Evolutionary conservation across 2,888 invertebrate genomes (phyloP), one percentile per base, ranked within the genome.

Genomic region (Acleris sparsana): DNA sequence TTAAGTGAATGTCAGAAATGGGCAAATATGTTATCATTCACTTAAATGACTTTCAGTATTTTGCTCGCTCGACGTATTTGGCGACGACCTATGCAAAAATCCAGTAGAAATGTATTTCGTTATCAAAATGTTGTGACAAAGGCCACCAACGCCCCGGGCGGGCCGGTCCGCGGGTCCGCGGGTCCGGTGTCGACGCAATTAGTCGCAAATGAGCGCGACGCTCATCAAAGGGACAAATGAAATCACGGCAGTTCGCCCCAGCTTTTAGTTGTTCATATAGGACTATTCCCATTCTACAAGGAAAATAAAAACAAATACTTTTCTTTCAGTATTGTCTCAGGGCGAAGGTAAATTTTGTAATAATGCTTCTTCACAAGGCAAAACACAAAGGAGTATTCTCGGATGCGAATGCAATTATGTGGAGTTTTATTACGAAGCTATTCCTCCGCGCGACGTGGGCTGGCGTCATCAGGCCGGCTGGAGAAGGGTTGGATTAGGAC

Each of bases 401-500:
- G 18, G 55, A 60, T 60, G 55, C 55, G 51, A 55, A 51, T 65
- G 64, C 64, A 65, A 60, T 65, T 60, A 65, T 64, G 6, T 59
- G 43, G 60, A 60, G 44, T 60, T 59, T 56, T 60, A 60, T 29
- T 58, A 52, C 49, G 49, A 29, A 57, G 57, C 58, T 16, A 64
- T 46, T 52, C 39, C 53, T 48, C 52, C 46, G 13, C 43, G 11
- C 57, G 48, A 33, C n/a, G 6, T 22, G 29, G 52, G 25, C 29
- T 16, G 44, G 33, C 46, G 58, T 63, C 63, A 63, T 63, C 59
- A 59, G 39, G 22, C 39, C 49, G 59, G 53, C 52, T 20, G 33
- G 65, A 60, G 61, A 66, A 66, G 66, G 66, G 66, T 66, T 66
- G 52, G 61, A 66, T 66, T 65, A 65, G 65, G 53, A 64, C 60